Evolutionary conservation across 2,113 vertebrate genomes (phyloP).

Genomic region (Mormoops blainvillei): DNA sequence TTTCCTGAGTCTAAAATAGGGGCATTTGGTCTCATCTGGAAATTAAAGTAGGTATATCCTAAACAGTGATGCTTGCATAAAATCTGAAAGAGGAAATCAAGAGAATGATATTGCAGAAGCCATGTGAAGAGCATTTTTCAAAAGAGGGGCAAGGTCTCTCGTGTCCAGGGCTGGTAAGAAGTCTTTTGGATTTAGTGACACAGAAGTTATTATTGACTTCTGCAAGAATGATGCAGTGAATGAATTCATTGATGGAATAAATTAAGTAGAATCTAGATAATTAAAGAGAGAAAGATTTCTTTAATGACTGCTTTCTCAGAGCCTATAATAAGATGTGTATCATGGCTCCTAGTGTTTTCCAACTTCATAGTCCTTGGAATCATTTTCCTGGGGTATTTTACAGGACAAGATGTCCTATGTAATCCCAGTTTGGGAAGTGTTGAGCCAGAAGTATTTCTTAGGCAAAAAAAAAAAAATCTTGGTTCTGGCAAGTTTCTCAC

Average conservation of each 20-base stretch:
- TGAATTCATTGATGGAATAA: background rate
- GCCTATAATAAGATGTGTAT: background rate
- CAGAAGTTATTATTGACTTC: background rate
- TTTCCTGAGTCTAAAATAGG: background rate
- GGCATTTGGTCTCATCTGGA: background rate
- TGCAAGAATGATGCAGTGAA: background rate
- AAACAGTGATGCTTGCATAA: background rate
- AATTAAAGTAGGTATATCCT: background rate
- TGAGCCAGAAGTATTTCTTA: background rate
- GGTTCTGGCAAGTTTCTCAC: background rate
- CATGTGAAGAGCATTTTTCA: background rate
- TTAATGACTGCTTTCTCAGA: background rate
- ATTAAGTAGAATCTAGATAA: background rate
- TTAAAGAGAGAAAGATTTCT: background rate
- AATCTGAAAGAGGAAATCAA: background rate
- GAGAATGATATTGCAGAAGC: background rate
- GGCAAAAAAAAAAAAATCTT: background rate
- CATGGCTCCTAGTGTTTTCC: background rate
- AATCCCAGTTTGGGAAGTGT: background rate
- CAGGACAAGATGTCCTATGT: background rate
- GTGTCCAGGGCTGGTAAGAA: background rate
- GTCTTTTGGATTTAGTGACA: background rate
- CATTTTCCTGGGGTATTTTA: background rate
- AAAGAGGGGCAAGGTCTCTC: background rate
- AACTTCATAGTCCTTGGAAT: background rate